Conservation (phyloP, 2,888 invertebrate species). For the Hirudinaria manillensis region DNA sequence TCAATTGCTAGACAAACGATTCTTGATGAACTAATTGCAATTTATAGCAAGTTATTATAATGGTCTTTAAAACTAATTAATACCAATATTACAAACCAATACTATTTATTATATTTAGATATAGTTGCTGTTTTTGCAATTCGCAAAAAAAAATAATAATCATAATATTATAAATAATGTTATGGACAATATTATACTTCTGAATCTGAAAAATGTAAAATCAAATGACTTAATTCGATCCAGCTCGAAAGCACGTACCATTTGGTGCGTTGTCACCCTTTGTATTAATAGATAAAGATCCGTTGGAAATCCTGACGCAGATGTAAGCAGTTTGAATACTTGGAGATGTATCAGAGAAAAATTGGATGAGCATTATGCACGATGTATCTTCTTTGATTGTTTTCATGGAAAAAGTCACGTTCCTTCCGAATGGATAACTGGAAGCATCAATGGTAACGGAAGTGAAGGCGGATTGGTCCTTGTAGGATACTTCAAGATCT, state of each 20-base stretch:
- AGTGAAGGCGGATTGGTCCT: constrained; percentile 9
- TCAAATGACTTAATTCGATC: background rate
- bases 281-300: background rate
- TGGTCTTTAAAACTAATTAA: too few species aligned
- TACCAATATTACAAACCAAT: too few species aligned
- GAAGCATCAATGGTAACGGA: constrained; percentile 8
- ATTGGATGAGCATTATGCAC: constrained; percentile 14
- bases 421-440: constrained; percentile 19
- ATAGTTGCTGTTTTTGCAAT: too few species aligned
- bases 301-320: constrained; percentile 8
- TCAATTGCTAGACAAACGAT: background rate
- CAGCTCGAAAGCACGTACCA: background rate
- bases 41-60: too few species aligned
- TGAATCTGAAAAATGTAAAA: constrained; percentile 9
- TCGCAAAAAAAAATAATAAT: background rate
- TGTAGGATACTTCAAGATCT: constrained; percentile 21
- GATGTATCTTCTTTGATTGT: background rate
- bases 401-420: constrained; percentile 11
- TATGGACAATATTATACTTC: too few species aligned
- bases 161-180: background rate
- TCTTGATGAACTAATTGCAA: too few species aligned
- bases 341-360: background rate
- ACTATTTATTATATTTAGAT: too few species aligned
- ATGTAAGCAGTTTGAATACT: background rate
- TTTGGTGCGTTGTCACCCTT: background rate